A percentile compares a stretch with the other conserved stretches of the same genome.
Evolutionary conservation across 2,888 invertebrate genomes (phyloP).

Genomic region (Baccha elongata): DNA sequence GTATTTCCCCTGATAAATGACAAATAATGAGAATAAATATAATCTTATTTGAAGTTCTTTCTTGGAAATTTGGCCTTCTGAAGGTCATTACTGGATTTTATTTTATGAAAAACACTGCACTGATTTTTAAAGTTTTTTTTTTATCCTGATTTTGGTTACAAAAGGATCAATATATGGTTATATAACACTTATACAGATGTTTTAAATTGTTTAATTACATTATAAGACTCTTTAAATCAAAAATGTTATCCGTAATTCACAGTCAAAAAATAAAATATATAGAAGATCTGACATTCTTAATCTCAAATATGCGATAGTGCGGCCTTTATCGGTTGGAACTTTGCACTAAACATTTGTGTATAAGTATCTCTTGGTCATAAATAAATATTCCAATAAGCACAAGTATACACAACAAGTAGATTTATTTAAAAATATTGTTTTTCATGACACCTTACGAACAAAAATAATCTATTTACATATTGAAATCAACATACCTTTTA

Average conservation of each 20-base stretch:
- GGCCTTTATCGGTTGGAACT: constrained; percentile 30
- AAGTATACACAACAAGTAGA: background rate
- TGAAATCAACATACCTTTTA: constrained; percentile 35
- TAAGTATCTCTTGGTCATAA: constrained; percentile 20
- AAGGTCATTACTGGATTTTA: too few relatives aligned
- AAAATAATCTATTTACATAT: background rate
- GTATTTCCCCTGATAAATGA: constrained; percentile 37
- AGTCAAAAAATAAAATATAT: background rate
- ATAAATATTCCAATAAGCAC: constrained; percentile 14
- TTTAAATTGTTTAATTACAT: too few relatives aligned
- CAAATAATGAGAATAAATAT: background rate
- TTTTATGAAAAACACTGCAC: background rate
- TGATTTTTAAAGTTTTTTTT: background rate
- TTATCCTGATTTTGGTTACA: background rate
- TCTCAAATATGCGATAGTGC: constrained; percentile 23
- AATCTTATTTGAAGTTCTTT: background rate
- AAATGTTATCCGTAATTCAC: background rate
- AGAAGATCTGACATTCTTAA: constrained; percentile 22
- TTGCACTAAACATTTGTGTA: constrained; percentile 17
- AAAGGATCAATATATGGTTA: background rate
- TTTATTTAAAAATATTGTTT: too few relatives aligned
- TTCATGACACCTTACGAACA: background rate
- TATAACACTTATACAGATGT: too few relatives aligned
- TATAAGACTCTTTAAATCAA: too few relatives aligned
- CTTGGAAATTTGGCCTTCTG: constrained; percentile 8